Conservation (phyloP, 1,140 invertebrate genomes). For the Ceratosolen solmsi region DNA sequence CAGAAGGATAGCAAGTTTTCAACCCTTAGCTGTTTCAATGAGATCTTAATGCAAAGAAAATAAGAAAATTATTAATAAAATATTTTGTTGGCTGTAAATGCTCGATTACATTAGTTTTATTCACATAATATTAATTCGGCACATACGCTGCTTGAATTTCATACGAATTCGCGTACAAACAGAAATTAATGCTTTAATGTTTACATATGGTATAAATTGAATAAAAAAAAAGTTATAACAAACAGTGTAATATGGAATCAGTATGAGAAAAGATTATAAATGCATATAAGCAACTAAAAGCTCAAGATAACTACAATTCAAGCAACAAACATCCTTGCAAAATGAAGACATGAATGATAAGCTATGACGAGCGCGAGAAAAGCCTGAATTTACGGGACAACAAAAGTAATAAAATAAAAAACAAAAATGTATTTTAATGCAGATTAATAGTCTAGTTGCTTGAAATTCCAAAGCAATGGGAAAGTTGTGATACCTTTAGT, state of each 20-base stretch:
- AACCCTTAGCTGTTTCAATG: neutral
- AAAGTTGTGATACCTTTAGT: constrained; percentile 48
- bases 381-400: neutral
- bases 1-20: neutral
- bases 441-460: too few relatives aligned
- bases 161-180: too few relatives aligned
- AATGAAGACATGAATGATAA: neutral
- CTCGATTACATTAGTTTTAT: too few relatives aligned
- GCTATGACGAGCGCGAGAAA: neutral
- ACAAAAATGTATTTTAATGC: too few relatives aligned
- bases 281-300: neutral
- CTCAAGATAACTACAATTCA: neutral
- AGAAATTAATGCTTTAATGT: too few relatives aligned
- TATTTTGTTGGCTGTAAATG: too few relatives aligned
- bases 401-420: neutral
- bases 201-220: too few relatives aligned
- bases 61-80: neutral
- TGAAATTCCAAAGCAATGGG: constrained; percentile 45
- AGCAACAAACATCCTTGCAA: neutral
- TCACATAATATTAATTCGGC: too few relatives aligned
- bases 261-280: neutral
- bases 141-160: too few relatives aligned
- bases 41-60: too few relatives aligned
- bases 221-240: too few relatives aligned
- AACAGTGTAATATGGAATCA: neutral